Evolutionary conservation across 2,797 vertebrate genomes (phyloP), one percentile per base, ranked within the genome.

Genomic region (Coluber constrictor): DNA sequence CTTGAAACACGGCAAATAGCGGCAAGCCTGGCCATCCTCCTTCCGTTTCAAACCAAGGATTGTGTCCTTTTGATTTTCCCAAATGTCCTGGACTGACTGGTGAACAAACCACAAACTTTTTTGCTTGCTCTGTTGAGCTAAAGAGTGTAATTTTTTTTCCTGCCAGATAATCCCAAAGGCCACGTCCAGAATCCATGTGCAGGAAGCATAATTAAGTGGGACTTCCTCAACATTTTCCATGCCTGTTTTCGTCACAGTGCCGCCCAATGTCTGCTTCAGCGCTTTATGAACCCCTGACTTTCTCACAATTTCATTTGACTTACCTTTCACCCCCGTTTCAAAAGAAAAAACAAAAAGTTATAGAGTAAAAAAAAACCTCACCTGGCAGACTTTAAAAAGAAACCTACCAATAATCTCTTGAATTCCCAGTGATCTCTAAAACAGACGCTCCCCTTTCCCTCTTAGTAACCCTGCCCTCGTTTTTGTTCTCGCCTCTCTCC

Each of bases 401-500:
- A 47, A 3, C 74, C 43, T 4, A 10, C 32, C 4, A 2, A 4
- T 5, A 6, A 9, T 13, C 57, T 27, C 63, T 51, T 6, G 11
- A 1, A 18, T 16, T 9, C 37, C 16, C 25, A 2, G n/a, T 20
- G 1, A 4, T 4, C 9, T 54, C 51, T 54, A 54, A 54, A 54
- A 54, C 51, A 54, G 51, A 10, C 51, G 9, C 51, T 86, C 23
- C 3, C 10, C 60, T 60, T 7, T 1, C 27, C 90, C 88, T 32
- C 54, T 51, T 94, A 29, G 3, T 94, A 47, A 93, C 5, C 3
- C 56, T 55, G 57, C 0, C 91, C 18, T 7, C 79, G 0, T 13
- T 13, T 18, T 29, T 51, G 0, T 11, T 20, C 88, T 59, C 4
- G 25, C 92, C 93, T 96, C 94, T 94, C 29, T 92, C 90, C 97